Base-by-base conservation (phyloP, 2,888 invertebrate genomes). In the Torymus tubicola region DNA sequence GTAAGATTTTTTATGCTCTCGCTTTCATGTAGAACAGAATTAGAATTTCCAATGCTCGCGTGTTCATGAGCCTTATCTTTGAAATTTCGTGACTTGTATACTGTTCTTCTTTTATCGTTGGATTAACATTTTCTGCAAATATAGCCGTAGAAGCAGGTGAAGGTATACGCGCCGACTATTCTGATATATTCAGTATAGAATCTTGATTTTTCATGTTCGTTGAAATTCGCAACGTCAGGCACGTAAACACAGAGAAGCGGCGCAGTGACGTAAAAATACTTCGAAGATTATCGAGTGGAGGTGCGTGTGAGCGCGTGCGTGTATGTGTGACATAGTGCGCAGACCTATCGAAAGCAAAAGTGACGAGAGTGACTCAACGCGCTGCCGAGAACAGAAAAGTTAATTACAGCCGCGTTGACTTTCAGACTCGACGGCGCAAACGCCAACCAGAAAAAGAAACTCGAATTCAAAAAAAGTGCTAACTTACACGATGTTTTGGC, bases 401-500 rank as follows among this genome's bases (percentile, higher is more conserved):
- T 83, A 80, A 81, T 78, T 81, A 67, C 77, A 58, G 79, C 67
- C 61, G 61, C 80, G 76, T 76, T 80, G 71, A 76, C 80, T 71
- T 75, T 80, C 74, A 75, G 76, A 74, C 73, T 65, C 63, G 31
- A 31, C 21, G 53, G 68, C 76, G 50, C 65, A 71, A 78, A 78
- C 78, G 78, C 42, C 65, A 65, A 72, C 65, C 71, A 69, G 73
- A 79, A 79, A 79, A 74, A 79, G 73, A 74, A 79, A 69, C 69
- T 73, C 79, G 79, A 73, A 73, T 79, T 79, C 61, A 69, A 79
- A 79, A 78, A 79, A 79, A 73, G 73, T 68, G 79, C 79, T 79
- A 79, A 79, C 73, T 79, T 79, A 73, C 69, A 64, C 79, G 79
- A 79, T 79, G 79, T 79, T 79, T 74, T 73, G 79, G 73, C 78